A percentile compares a stretch with the other conserved stretches of the same genome.
phyloP scores from a whole-genome alignment of 2,797 vertebrate species.

The Nothura maculosa region DNA sequence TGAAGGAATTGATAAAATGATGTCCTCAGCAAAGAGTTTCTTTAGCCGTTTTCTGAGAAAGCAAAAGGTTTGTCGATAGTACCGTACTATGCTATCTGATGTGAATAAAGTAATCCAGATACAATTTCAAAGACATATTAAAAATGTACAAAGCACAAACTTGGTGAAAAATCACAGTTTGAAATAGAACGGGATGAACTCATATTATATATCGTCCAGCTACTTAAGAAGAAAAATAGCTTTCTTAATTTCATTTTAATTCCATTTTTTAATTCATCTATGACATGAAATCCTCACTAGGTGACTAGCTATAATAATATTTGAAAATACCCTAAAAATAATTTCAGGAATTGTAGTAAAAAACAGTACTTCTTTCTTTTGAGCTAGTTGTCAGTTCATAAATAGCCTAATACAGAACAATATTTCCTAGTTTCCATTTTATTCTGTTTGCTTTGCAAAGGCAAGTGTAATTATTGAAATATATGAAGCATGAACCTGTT shows the following conservation, averaged over 20 bases:
- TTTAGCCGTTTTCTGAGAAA: background rate
- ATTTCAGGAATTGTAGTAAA: background rate
- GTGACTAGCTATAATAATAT: background rate
- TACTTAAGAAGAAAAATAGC: background rate
- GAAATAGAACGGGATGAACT: background rate
- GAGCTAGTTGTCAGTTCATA: background rate
- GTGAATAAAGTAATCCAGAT: background rate
- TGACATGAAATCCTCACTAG: background rate
- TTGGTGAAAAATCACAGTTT: background rate
- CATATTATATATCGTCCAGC: background rate
- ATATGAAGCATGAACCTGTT: constrained; percentile 12
- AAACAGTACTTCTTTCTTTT: constrained; percentile 23
- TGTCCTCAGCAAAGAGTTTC: background rate
- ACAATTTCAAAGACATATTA: background rate
- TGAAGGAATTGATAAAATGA: background rate
- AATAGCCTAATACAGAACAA: background rate
- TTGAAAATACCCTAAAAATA: constrained; percentile 10
- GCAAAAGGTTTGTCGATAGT: background rate
- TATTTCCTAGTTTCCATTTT: constrained; percentile 3
- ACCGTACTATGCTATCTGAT: background rate
- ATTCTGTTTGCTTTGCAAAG: background rate
- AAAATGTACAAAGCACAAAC: background rate
- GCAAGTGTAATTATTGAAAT: background rate
- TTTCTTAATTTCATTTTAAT: background rate
- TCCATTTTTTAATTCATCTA: background rate